Evolutionary conservation across 2,113 vertebrate species (phyloP).

Genomic region (Amblyornis subalaris): DNA sequence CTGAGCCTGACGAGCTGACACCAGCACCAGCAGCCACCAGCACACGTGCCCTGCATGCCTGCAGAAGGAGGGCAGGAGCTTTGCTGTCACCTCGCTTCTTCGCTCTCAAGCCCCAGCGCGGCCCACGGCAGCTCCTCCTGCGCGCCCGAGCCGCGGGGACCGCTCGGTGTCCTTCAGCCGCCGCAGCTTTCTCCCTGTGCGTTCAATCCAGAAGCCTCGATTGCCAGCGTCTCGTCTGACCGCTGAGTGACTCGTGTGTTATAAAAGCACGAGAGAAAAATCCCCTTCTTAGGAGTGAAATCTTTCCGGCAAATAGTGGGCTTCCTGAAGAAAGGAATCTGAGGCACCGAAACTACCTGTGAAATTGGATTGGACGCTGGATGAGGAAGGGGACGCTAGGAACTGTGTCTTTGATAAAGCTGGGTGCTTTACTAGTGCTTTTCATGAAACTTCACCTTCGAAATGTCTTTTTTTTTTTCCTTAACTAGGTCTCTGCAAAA

Average conservation of each 20-base stretch:
- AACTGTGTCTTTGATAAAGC: not conserved
- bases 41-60: not conserved
- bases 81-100: not conserved
- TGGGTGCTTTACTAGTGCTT: not conserved
- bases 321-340: not conserved
- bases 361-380: not conserved
- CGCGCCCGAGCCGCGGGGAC: fast-evolving
- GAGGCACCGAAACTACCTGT: not conserved
- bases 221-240: not conserved
- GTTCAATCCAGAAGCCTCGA: not conserved
- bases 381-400: not conserved
- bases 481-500: not conserved
- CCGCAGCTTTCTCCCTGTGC: not conserved
- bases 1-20: not conserved
- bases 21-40: not conserved
- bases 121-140: not conserved
- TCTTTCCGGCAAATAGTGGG: not conserved
- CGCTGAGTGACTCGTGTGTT: fast-evolving
- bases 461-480: not conserved
- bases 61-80: not conserved
- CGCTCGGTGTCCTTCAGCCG: not conserved
- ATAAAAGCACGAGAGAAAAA: not conserved
- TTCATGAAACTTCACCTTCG: not conserved
- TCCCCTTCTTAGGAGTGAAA: not conserved
- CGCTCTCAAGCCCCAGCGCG: not conserved